Percentiles rank a stretch among this genome's conserved stretches.
phyloP scores from a whole-genome alignment of 2,797 vertebrate species.

The Halcyon smyrnensis region DNA sequence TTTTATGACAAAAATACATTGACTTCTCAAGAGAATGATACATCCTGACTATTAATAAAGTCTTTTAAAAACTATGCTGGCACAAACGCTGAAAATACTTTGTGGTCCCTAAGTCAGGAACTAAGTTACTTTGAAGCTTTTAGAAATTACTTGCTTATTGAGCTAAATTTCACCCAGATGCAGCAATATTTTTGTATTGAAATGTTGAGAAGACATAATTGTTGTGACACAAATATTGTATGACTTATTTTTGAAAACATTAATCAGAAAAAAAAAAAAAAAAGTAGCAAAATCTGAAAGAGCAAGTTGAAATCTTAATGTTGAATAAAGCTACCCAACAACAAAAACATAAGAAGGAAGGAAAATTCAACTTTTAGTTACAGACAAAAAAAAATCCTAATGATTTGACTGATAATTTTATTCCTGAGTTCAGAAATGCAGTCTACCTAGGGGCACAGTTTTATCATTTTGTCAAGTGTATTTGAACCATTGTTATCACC shows the following conservation, averaged over 20 bases:
- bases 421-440: slow-evolving; percentile 60
- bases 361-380: slow-evolving; percentile 22
- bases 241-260: slow-evolving; percentile 33
- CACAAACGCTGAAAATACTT: slow-evolving; percentile 46
- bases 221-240: slow-evolving; percentile 20
- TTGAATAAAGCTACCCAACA: slow-evolving; percentile 47
- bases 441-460: not conserved
- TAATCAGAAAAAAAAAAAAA: not conserved
- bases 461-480: not conserved
- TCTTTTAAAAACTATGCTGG: slow-evolving; percentile 44
- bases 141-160: slow-evolving; percentile 17
- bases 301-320: slow-evolving; percentile 38
- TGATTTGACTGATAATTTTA: slow-evolving; percentile 47
- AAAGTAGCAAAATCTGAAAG: not conserved
- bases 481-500: not conserved
- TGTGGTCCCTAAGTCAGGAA: not conserved
- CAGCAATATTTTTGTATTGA: not conserved
- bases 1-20: slow-evolving; percentile 36
- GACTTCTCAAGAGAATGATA: slow-evolving; percentile 28
- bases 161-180: slow-evolving; percentile 1
- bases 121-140: not conserved
- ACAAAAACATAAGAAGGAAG: slow-evolving; percentile 29
- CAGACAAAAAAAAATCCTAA: slow-evolving; percentile 3
- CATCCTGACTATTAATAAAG: slow-evolving; percentile 55
- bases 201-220: slow-evolving; percentile 37